Base-by-base conservation (phyloP, 2,888 invertebrate species). In the Vandiemenella viatica region DNA sequence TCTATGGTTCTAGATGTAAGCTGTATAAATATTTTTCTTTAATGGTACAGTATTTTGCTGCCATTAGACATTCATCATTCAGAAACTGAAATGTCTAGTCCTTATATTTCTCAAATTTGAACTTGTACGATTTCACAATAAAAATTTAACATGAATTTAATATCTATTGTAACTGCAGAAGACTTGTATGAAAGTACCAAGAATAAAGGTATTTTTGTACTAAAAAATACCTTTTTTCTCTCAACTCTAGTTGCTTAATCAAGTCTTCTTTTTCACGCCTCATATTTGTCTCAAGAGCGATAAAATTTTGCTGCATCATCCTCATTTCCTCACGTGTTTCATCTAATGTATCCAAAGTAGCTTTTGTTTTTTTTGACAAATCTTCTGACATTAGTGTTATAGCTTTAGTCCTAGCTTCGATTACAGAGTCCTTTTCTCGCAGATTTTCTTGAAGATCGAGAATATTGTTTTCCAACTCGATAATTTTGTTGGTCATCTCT, bases 361-460 rank as follows among this genome's bases (percentile, higher is more conserved):
- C 76, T 69, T 82, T 84, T 48, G 80, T 81, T 65, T 74, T 80
- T 61, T 72, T 76, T 4, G 69, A 69, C 50, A 84, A 68, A 65
- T 77, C 81, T 57, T 82, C 83, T 5, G 82, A 78, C 75, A 85
- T 79, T 41, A 85, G 68, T 16, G 81, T 78, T 40, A 81, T 76
- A 21, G 89, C 86, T 67, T 79, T 79, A 58, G 85, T 85, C 63
- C 86, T 75, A 5, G 86, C 80, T 64, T 82, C 80, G 59, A 89
- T 83, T 45, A 89, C 82, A 60, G 83, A 80, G 66, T 87, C 85
- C 64, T 88, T 84, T 66, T 88, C 85, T 60, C 77, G 79, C 4
- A 88, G 70, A 65, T 79, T 80, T 63, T 89, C 90, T 66, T 88
- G 84, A 45, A 85, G 70, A 64, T 92, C 91, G 55, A 90, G 65